Percentiles rank a stretch among this genome's conserved stretches.
phyloP scores from a whole-genome alignment of 2,797 vertebrate species.

The Acrocephalus scirpaceus region DNA sequence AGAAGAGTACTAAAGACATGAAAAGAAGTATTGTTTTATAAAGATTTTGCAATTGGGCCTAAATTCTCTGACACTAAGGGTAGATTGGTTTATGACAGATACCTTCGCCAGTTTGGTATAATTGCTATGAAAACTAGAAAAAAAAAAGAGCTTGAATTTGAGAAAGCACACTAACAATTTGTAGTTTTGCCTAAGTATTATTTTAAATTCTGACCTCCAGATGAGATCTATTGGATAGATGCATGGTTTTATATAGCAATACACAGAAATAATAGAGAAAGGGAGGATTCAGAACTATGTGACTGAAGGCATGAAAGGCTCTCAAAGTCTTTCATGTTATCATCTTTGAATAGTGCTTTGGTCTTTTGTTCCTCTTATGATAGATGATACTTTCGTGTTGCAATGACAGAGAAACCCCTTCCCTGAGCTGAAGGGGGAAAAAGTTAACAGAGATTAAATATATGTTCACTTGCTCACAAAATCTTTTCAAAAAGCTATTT shows the following conservation, averaged over 20 bases:
- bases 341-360: slow-evolving; percentile 31
- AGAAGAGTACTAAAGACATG: background rate
- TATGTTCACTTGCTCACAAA: background rate
- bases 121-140: background rate
- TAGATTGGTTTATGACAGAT: background rate
- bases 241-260: background rate
- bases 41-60: background rate
- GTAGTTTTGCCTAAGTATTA: background rate
- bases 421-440: background rate
- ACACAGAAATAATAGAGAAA: slow-evolving; percentile 20
- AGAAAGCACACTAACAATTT: background rate
- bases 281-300: background rate
- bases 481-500: background rate
- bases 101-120: background rate
- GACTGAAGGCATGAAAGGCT: slow-evolving; percentile 30
- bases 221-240: background rate
- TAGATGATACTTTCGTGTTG: slow-evolving; percentile 21
- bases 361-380: slow-evolving; percentile 45
- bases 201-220: slow-evolving; percentile 1
- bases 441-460: slow-evolving; percentile 20
- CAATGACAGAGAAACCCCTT: slow-evolving; percentile 1
- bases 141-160: background rate
- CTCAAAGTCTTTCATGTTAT: slow-evolving; percentile 45
- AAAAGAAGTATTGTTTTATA: background rate
- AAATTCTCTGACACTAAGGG: background rate